Percentiles rank a stretch among this genome's conserved stretches.
These are phyloP conservation scores for Tetramorium alpestre DNA, from an alignment of 1,140 invertebrate genomes.

Conservation along the genomic window DNA sequence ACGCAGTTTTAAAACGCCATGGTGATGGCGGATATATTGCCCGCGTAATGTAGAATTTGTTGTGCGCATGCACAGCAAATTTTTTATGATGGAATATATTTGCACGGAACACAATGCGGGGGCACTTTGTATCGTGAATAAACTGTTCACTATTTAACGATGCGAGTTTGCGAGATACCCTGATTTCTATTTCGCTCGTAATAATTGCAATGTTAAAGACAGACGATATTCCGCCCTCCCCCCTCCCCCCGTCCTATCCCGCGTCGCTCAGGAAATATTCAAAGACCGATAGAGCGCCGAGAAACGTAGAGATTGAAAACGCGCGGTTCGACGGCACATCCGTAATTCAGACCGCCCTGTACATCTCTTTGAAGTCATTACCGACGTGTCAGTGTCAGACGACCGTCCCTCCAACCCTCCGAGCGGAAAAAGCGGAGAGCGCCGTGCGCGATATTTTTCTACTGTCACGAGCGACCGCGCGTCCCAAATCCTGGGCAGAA, in stretches of 20 bases:
- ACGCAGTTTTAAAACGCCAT: conserved; percentile 9
- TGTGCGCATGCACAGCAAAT: not conserved
- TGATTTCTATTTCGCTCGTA: not conserved
- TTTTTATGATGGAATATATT: conserved; percentile 7
- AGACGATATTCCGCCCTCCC: not conserved
- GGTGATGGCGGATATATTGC: not conserved
- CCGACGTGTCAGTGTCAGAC: conserved; percentile 55
- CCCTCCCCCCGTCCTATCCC: too few species aligned
- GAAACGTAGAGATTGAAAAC: not conserved
- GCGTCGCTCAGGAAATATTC: not conserved
- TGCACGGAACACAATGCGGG: not conserved
- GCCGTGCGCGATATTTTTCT: conserved; percentile 55
- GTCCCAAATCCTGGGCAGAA: conserved; percentile 35
- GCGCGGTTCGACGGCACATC: not conserved
- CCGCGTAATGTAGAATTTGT: conserved; percentile 34
- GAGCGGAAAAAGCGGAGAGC: conserved; percentile 34
- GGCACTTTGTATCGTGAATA: not conserved
- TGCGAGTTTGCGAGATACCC: not conserved
- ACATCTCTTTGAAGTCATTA: conserved; percentile 60
- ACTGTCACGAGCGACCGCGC: conserved; percentile 50
- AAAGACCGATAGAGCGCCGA: not conserved
- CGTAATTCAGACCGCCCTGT: conserved; percentile 23
- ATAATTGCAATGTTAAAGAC: not conserved
- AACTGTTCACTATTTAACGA: not conserved
- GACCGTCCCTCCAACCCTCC: not conserved